phyloP scores from a whole-genome alignment of 2,113 vertebrate genomes.

The Microcebus jonahi region DNA sequence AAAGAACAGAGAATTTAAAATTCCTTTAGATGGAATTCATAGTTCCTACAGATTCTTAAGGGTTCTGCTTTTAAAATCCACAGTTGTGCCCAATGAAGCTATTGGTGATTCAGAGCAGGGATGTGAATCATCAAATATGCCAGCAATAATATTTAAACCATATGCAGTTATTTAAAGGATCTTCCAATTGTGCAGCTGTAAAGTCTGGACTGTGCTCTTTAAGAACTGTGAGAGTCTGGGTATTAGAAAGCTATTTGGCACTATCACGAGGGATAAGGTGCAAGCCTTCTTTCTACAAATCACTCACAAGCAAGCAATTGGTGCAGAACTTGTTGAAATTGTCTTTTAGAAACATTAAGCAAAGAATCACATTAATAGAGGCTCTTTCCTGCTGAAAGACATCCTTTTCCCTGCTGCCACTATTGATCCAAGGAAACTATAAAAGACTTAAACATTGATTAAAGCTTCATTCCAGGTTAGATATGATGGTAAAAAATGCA shows the following conservation, averaged over 20 bases:
- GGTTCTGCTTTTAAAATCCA: neutral
- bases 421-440: constrained; percentile 18
- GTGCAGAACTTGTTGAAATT: constrained; percentile 83
- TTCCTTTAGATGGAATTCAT: neutral
- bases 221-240: constrained; percentile 71
- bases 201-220: constrained; percentile 77
- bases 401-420: neutral
- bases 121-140: constrained; percentile 34
- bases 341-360: constrained; percentile 83
- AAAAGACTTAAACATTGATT: neutral
- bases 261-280: constrained; percentile 82
- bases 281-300: constrained; percentile 87
- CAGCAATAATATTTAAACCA: constrained; percentile 65
- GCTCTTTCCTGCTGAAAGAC: constrained; percentile 69
- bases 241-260: constrained; percentile 84
- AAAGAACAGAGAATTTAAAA: constrained; percentile 11
- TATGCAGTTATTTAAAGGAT: constrained; percentile 77
- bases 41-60: neutral
- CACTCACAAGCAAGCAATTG: constrained; percentile 84
- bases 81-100: neutral
- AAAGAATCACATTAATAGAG: constrained; percentile 71
- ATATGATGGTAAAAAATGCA: neutral
- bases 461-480: neutral
- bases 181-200: constrained; percentile 71
- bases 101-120: constrained; percentile 61